These are phyloP conservation scores for Notothenia rossii DNA, from an alignment of 2,113 vertebrate species.

Conservation along the genomic window DNA sequence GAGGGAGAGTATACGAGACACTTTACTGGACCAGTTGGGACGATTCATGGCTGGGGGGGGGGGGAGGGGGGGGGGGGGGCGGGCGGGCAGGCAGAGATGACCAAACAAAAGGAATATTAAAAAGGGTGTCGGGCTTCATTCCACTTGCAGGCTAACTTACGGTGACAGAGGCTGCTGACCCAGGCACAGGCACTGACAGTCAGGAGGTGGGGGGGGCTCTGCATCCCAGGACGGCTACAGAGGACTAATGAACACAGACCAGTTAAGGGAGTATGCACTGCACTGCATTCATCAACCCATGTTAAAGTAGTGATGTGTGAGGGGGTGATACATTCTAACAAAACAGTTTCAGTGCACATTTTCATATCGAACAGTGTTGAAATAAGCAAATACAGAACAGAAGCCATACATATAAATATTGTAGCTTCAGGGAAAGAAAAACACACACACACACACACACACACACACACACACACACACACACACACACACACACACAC, in stretches of 20 bases:
- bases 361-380: background rate
- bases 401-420: background rate
- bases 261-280: background rate
- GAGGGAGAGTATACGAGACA: background rate
- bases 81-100: background rate
- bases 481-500: background rate
- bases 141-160: conserved; percentile 9
- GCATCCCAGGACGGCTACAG: conserved; percentile 18
- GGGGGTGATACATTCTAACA: background rate
- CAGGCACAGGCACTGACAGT: conserved; percentile 24
- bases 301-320: background rate
- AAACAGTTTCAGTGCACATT: background rate
- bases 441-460: too few relatives aligned
- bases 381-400: background rate
- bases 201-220: conserved; percentile 20
- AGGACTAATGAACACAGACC: conserved; percentile 16
- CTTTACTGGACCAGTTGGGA: background rate
- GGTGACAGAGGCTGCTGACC: conserved; percentile 24
- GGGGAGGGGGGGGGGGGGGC: too few relatives aligned
- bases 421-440: too few relatives aligned
- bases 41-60: too few relatives aligned
- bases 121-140: conserved; percentile 9
- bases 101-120: background rate
- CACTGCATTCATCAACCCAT: background rate
- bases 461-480: too few relatives aligned